A percentile compares a stretch with the other conserved stretches of the same genome.
phyloP scores from a whole-genome alignment of 2,888 invertebrate genomes.

The Microplitis deprimator region DNA sequence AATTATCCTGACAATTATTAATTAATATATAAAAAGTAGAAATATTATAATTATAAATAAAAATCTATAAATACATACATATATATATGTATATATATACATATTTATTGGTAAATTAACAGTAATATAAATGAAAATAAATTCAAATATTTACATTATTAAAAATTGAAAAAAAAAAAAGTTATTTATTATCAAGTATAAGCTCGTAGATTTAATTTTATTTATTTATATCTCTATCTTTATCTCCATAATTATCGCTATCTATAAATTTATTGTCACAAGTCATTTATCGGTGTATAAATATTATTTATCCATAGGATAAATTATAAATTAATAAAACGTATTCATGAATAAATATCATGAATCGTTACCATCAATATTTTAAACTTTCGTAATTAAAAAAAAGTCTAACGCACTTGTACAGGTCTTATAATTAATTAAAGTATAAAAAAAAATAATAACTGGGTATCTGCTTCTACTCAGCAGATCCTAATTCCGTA shows the following conservation, averaged over 20 bases:
- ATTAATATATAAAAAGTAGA: not conserved
- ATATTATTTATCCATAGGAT: conserved; percentile 1
- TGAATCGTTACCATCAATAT: not conserved
- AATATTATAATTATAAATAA: not conserved
- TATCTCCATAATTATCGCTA: not conserved
- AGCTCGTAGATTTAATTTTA: not conserved
- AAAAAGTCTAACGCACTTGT: not conserved
- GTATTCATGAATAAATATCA: not conserved
- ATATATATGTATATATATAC: too few relatives aligned
- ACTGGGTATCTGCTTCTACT: too few relatives aligned
- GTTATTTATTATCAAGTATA: not conserved
- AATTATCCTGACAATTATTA: not conserved
- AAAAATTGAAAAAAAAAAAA: not conserved
- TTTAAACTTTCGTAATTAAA: not conserved
- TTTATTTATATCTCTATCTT: not conserved
- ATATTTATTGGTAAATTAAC: not conserved
- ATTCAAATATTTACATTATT: not conserved
- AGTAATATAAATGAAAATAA: not conserved
- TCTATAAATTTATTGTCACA: not conserved
- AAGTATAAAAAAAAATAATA: not conserved
- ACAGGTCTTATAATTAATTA: not conserved
- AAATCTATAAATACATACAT: not conserved
- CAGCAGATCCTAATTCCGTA: not conserved
- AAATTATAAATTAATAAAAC: not conserved
- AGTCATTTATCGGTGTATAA: not conserved